Conservation (phyloP, 2,797 vertebrate species). For the Echeneis naucrates region DNA sequence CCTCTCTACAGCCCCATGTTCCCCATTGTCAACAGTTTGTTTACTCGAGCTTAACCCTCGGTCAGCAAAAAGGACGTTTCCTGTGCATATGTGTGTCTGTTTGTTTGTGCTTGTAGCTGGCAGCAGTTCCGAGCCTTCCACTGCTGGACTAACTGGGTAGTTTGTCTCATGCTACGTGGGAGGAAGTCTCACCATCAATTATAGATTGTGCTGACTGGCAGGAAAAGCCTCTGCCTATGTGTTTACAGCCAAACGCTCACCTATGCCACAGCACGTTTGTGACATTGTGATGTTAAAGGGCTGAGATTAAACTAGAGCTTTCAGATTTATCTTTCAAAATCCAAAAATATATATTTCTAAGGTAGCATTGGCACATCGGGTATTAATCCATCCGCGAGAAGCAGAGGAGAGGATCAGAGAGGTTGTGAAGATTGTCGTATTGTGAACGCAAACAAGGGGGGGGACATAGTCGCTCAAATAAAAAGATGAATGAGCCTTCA, state of each 20-base stretch:
- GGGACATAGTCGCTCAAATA: no score
- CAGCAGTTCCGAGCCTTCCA: conserved; percentile 44
- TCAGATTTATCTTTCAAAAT: neutral
- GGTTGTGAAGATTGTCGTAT: no score
- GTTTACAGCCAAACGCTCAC: conserved; percentile 10
- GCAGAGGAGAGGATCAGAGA: no score
- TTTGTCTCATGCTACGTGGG: conserved; percentile 65
- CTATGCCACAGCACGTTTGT: neutral
- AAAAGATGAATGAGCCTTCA: no score
- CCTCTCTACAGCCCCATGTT: conserved; percentile 13
- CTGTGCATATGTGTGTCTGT: conserved; percentile 45
- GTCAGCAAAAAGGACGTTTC: conserved; percentile 65
- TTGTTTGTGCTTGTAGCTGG: conserved; percentile 48
- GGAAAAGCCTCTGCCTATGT: conserved; percentile 41
- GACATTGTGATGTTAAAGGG: conserved; percentile 4
- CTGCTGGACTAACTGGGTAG: conserved; percentile 46
- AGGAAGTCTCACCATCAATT: conserved; percentile 75
- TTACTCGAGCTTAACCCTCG: conserved; percentile 48
- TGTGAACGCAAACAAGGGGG: no score
- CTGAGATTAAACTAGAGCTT: neutral
- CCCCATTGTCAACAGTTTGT: conserved; percentile 42
- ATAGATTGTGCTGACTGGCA: conserved; percentile 73
- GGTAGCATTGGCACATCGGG: no score
- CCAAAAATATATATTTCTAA: no score
- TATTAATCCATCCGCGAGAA: no score